phyloP scores from a whole-genome alignment of 1,140 invertebrate genomes.

The Apis florea region DNA sequence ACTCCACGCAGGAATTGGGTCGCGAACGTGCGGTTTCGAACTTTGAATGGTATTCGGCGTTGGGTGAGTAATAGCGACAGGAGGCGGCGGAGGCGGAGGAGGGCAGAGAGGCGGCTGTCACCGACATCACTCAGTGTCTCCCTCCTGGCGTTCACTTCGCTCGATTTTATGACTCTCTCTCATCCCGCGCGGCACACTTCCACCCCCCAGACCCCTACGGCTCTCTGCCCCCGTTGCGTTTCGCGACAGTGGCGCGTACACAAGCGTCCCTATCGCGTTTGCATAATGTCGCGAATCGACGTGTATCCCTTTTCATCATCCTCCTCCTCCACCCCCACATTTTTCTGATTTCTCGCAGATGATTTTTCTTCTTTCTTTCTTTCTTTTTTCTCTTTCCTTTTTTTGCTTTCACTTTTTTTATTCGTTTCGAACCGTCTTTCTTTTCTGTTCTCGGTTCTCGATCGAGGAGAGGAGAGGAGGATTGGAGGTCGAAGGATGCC shows the following conservation, averaged over 20 bases:
- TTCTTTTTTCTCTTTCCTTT: neutral
- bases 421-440: neutral
- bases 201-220: constrained; percentile 20
- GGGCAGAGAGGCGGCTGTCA: constrained; percentile 65
- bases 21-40: constrained; percentile 74
- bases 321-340: neutral
- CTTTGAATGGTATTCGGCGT: constrained; percentile 74
- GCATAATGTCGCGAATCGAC: constrained; percentile 57
- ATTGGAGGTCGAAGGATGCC: constrained; percentile 5
- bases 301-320: neutral
- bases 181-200: constrained; percentile 56
- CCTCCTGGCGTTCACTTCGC: constrained; percentile 69
- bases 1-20: constrained; percentile 73
- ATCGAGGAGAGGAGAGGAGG: neutral
- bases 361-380: too few relatives aligned
- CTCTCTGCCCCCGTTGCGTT: constrained; percentile 24
- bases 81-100: constrained; percentile 62
- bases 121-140: constrained; percentile 73
- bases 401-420: neutral
- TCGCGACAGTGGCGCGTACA: constrained; percentile 37
- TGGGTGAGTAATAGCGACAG: constrained; percentile 74
- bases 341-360: neutral
- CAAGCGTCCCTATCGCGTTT: constrained; percentile 46
- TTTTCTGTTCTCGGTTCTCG: neutral
- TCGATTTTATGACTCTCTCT: constrained; percentile 74